Evolutionary conservation across 2,797 vertebrate species (phyloP).

Genomic region (Pangasius sanitwongsei): DNA sequence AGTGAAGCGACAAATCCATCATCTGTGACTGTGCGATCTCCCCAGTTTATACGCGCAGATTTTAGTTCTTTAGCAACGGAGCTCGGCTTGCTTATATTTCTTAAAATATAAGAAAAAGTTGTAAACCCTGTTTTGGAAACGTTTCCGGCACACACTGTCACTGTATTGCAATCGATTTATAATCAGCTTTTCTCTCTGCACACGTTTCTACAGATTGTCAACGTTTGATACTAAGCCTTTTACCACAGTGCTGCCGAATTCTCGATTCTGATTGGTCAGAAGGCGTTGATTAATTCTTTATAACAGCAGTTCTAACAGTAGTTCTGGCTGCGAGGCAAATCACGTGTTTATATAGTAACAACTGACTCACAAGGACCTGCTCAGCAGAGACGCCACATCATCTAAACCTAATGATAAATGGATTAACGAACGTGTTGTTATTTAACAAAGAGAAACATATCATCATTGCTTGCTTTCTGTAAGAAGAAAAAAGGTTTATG

Average conservation of each 20-base stretch:
- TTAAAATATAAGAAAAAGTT: background rate
- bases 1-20: background rate
- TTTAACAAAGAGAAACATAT: background rate
- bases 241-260: background rate
- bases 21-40: background rate
- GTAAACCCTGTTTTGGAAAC: background rate
- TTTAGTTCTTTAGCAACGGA: background rate
- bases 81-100: background rate
- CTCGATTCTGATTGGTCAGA: background rate
- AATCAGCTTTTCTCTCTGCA: background rate
- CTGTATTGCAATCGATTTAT: background rate
- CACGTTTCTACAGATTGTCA: background rate
- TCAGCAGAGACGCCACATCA: background rate
- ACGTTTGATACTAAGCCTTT: background rate
- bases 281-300: background rate
- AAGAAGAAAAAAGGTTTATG: background rate
- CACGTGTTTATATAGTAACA: background rate
- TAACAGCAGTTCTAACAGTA: background rate
- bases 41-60: background rate
- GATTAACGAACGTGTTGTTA: background rate
- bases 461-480: background rate
- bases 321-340: background rate
- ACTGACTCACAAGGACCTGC: background rate
- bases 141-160: background rate
- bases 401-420: background rate